Percentiles rank a stretch among this genome's conserved stretches.
Conservation (phyloP, 1,140 invertebrate genomes). For the Brachionus manjavacas region DNA sequence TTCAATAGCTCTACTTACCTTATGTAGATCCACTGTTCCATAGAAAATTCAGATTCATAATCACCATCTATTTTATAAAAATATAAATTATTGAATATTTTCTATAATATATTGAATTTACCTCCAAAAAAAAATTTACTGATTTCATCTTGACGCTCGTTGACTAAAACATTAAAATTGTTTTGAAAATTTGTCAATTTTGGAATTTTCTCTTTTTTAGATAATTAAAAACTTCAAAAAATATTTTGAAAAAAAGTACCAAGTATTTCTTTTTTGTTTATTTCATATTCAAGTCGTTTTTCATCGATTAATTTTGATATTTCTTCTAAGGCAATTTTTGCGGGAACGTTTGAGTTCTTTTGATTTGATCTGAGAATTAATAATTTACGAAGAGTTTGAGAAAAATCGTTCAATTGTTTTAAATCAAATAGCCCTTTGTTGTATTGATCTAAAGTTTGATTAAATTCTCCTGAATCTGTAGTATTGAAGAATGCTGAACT, state of each 20-base stretch:
- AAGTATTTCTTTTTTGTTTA: neutral
- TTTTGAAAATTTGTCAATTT: neutral
- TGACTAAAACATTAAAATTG: too few species aligned
- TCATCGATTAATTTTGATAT: neutral
- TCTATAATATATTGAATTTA: neutral
- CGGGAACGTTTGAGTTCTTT: neutral
- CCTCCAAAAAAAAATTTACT: slow-evolving; percentile 10
- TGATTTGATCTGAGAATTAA: neutral
- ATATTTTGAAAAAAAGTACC: neutral
- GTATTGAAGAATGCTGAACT: neutral
- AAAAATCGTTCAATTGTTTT: neutral
- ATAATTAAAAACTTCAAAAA: slow-evolving; percentile 7
- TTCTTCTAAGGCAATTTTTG: neutral
- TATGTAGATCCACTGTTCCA: neutral
- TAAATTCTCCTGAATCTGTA: neutral
- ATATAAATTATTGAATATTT: neutral
- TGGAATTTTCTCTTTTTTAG: neutral
- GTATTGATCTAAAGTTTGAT: neutral
- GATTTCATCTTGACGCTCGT: neutral
- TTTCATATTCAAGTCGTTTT: slow-evolving; percentile 15
- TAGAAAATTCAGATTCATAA: neutral
- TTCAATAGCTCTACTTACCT: neutral
- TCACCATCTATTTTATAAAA: neutral
- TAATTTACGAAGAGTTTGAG: neutral
- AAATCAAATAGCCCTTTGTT: slow-evolving; percentile 1